Conservation (phyloP, 2,113 vertebrate species). For the Naja naja region DNA sequence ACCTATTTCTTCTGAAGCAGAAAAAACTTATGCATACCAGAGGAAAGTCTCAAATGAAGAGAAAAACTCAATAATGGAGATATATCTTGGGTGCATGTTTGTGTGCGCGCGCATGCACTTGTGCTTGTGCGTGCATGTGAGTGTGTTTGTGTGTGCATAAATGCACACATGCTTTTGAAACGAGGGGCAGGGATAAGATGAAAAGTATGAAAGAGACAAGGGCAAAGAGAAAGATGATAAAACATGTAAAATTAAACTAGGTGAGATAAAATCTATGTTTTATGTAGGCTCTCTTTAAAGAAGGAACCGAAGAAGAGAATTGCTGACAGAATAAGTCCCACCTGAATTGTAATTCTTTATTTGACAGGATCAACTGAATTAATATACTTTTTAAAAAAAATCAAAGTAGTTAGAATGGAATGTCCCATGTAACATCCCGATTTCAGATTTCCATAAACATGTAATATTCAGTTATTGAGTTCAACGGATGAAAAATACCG, state of each 20-base stretch:
- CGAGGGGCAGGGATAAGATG: not conserved
- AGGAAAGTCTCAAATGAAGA: not conserved
- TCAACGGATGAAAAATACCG: not conserved
- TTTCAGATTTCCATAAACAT: not conserved
- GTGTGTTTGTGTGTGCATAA: not conserved
- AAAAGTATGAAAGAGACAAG: not conserved
- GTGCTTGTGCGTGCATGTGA: not conserved
- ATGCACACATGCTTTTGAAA: not conserved
- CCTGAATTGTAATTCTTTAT: not conserved
- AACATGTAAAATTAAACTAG: not conserved
- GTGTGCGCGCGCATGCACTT: too few relatives aligned
- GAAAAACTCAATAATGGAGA: not conserved
- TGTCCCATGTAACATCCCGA: not conserved
- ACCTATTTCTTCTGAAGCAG: constrained; percentile 4
- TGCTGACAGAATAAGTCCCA: not conserved
- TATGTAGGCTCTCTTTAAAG: not conserved
- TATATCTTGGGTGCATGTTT: not conserved
- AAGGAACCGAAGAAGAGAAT: not conserved
- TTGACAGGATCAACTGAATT: not conserved
- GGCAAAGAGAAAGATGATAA: not conserved
- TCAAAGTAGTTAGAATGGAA: not conserved
- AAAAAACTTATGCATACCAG: not conserved
- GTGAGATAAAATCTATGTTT: not conserved
- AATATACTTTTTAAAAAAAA: not conserved
- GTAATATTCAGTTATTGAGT: not conserved